Conservation (phyloP, 2,888 invertebrate genomes). For the Invenusta paracnida region DNA sequence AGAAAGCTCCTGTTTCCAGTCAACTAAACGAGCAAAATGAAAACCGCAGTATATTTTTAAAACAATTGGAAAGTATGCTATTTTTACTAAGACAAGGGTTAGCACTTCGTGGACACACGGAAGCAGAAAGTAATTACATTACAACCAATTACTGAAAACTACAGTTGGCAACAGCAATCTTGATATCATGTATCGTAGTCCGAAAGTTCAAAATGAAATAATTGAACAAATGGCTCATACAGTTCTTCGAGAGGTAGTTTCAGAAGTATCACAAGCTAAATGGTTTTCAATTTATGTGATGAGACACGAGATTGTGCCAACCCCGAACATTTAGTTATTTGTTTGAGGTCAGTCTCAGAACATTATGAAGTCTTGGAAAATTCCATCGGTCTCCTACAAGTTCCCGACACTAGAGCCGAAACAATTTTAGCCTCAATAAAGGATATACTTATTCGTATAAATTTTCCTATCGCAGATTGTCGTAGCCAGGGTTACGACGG, state of each 20-base stretch:
- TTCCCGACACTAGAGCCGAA: not conserved
- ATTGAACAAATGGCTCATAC: not conserved
- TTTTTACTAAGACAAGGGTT: no score
- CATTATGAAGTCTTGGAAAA: not conserved
- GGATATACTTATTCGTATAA: not conserved
- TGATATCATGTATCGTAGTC: no score
- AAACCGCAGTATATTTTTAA: not conserved
- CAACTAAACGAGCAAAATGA: not conserved
- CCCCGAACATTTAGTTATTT: not conserved
- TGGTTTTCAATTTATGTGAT: not conserved
- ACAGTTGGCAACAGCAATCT: no score
- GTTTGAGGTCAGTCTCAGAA: not conserved
- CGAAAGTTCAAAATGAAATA: no score
- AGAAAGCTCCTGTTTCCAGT: not conserved
- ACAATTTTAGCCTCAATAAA: not conserved
- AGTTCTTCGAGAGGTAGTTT: not conserved
- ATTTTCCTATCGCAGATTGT: not conserved
- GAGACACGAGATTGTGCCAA: not conserved
- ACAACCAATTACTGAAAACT: not conserved
- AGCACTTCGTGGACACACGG: not conserved
- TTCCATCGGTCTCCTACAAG: not conserved
- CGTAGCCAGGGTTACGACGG: constrained; percentile 21
- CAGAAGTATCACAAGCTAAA: not conserved
- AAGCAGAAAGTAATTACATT: not conserved
- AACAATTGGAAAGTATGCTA: not conserved